Evolutionary conservation across 2,888 invertebrate species (phyloP).

Genomic region (Galeruca laticollis): DNA sequence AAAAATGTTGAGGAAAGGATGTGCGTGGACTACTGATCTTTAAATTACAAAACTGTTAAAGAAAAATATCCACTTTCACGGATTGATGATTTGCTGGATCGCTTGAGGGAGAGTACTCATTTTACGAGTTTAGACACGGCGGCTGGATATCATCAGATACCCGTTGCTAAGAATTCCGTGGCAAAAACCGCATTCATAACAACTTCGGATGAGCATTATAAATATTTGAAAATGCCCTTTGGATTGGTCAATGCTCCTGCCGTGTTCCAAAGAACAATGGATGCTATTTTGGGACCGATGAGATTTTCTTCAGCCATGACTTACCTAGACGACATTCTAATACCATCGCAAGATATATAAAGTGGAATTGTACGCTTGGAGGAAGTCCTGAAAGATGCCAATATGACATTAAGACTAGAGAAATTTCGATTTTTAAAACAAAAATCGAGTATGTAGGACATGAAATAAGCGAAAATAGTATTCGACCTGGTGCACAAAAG

Average conservation of each 20-base stretch:
- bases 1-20: no score
- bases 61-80: no score
- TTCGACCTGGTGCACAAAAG: background rate
- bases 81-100: no score
- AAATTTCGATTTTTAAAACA: conserved; percentile 44
- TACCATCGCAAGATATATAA: no score
- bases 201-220: conserved; percentile 58
- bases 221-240: conserved; percentile 57
- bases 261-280: no score
- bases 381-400: conserved; percentile 34
- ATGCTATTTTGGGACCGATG: no score
- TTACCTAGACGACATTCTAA: conserved; percentile 47
- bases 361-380: conserved; percentile 32
- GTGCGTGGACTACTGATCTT: no score
- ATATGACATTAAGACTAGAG: conserved; percentile 41
- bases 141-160: no score
- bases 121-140: no score
- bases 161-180: no score
- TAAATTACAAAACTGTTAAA: no score
- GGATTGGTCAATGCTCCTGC: conserved; percentile 36
- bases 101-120: no score
- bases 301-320: conserved; percentile 24
- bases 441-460: conserved; percentile 45
- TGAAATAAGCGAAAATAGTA: conserved; percentile 38
- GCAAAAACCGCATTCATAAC: conserved; percentile 55